Percentiles rank a stretch among this genome's conserved stretches.
These are phyloP conservation scores for Vireo griseus DNA, from an alignment of 2,797 vertebrate species.

Conservation along the genomic window DNA sequence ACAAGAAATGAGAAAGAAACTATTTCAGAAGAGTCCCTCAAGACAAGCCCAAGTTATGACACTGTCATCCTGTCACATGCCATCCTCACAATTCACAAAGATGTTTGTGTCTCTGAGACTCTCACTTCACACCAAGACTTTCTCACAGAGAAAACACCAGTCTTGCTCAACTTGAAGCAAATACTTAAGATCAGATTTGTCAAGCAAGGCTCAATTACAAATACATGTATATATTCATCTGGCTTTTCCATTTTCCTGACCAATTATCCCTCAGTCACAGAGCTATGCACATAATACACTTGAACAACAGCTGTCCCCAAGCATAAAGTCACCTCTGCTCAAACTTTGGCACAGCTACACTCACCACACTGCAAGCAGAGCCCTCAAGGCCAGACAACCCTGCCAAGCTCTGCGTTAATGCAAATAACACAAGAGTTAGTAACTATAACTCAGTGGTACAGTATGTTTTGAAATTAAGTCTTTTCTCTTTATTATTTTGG, in stretches of 20 bases:
- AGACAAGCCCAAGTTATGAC: background rate
- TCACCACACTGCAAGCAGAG: background rate
- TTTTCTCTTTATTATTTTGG: background rate
- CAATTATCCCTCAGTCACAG: background rate
- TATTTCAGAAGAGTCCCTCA: constrained; percentile 1
- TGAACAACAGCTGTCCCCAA: background rate
- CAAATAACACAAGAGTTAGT: background rate
- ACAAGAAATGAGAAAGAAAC: constrained; percentile 2
- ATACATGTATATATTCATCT: background rate
- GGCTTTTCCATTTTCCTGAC: background rate
- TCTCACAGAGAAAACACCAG: background rate
- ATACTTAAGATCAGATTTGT: background rate
- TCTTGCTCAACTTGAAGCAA: background rate
- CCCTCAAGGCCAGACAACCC: background rate
- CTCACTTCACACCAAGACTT: background rate
- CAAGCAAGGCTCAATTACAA: background rate
- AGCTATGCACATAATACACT: background rate
- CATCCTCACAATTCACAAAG: background rate
- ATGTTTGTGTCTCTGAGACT: background rate
- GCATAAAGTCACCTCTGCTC: background rate
- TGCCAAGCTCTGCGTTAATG: background rate
- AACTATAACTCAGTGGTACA: background rate
- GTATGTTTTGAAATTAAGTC: background rate
- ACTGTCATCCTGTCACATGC: background rate
- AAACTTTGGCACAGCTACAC: background rate